A percentile compares a stretch with the other conserved stretches of the same genome.
Conservation (phyloP, 2,113 vertebrate species). For the Dromas ardeola region DNA sequence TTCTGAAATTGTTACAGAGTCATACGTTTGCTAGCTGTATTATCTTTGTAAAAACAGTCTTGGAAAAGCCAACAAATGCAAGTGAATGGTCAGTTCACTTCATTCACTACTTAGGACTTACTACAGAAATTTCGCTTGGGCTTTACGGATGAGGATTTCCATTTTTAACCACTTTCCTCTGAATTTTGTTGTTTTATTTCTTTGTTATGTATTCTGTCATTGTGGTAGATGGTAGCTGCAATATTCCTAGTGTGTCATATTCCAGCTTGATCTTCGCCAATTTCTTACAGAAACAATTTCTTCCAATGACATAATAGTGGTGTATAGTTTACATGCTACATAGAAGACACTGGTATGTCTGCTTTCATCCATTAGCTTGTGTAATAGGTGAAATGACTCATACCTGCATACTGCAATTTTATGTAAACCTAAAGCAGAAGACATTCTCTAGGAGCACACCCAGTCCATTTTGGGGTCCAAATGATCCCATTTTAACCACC, state of each 20-base stretch:
- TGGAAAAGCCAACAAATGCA: neutral
- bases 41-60: neutral
- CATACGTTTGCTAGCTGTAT: neutral
- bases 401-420: neutral
- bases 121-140: neutral
- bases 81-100: neutral
- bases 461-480: too few relatives aligned
- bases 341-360: neutral
- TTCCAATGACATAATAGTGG: neutral
- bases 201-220: neutral
- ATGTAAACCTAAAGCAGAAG: neutral
- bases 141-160: neutral
- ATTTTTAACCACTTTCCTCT: neutral
- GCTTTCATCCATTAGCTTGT: neutral
- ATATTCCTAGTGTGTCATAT: neutral
- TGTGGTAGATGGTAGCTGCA: neutral
- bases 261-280: neutral
- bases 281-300: neutral
- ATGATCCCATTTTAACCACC: neutral
- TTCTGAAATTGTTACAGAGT: neutral
- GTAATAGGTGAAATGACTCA: neutral
- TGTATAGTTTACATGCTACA: neutral
- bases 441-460: neutral
- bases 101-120: neutral
- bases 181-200: neutral